phyloP scores from a whole-genome alignment of 2,797 vertebrate genomes.

The Menidia menidia region DNA sequence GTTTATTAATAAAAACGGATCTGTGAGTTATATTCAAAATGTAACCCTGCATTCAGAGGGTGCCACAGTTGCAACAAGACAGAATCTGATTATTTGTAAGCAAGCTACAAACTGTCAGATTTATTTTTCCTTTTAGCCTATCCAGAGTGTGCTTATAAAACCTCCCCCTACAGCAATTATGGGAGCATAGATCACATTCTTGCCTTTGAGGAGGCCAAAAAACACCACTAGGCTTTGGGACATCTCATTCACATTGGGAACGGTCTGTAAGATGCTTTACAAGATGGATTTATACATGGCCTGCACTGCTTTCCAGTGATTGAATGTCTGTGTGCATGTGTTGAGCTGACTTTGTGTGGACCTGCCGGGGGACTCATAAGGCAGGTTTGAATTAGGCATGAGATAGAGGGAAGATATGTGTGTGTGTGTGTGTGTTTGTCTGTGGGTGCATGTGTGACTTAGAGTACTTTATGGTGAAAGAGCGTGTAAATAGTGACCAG shows the following conservation, averaged over 20 bases:
- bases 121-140: constrained; percentile 65
- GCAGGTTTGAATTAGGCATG: constrained; percentile 81
- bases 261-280: constrained; percentile 75
- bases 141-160: constrained; percentile 68
- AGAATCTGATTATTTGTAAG: constrained; percentile 56
- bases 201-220: constrained; percentile 62
- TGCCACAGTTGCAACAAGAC: constrained; percentile 17
- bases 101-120: constrained; percentile 55
- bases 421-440: constrained; percentile 51
- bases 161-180: constrained; percentile 73
- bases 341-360: constrained; percentile 67
- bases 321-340: constrained; percentile 83
- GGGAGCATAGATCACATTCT: constrained; percentile 73
- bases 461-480: constrained; percentile 74
- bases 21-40: constrained; percentile 2
- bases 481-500: constrained; percentile 80
- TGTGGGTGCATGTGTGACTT: constrained; percentile 53
- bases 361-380: constrained; percentile 81
- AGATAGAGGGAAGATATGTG: constrained; percentile 65
- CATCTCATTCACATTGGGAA: constrained; percentile 79
- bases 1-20: constrained; percentile 1
- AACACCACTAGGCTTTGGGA: constrained; percentile 68
- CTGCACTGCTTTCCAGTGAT: constrained; percentile 72
- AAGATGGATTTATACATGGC: constrained; percentile 78
- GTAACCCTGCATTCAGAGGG: constrained; percentile 6